Conservation (phyloP, 2,797 vertebrate species). For the Acanthurus tractus region DNA sequence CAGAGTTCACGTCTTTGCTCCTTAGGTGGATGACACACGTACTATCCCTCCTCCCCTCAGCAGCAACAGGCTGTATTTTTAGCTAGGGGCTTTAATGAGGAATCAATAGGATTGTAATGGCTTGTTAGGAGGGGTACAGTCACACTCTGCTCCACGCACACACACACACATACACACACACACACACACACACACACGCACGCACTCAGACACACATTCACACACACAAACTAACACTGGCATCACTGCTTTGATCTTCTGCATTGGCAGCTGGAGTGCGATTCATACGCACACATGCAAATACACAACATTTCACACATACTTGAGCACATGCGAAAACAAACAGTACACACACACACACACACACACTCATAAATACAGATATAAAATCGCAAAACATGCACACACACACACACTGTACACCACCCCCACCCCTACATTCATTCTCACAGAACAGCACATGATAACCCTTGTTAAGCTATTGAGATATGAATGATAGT, state of each 20-base stretch:
- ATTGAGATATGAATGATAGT: conserved; percentile 67
- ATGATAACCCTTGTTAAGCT: conserved; percentile 74
- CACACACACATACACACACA: too few relatives aligned
- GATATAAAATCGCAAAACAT: conserved; percentile 28
- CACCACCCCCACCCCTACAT: conserved; percentile 35
- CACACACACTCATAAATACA: conserved; percentile 23
- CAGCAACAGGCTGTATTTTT: conserved; percentile 72
- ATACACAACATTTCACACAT: conserved; percentile 46
- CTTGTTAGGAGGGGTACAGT: conserved; percentile 65
- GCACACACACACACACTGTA: conserved; percentile 12
- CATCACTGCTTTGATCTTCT: conserved; percentile 43
- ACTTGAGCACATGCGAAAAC: conserved; percentile 42
- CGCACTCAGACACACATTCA: conserved; percentile 25
- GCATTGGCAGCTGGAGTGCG: conserved; percentile 68
- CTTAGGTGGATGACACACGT: conserved; percentile 56
- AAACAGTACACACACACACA: conserved; percentile 18
- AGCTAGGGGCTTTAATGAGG: conserved; percentile 70
- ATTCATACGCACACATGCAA: conserved; percentile 29
- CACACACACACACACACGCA: neutral
- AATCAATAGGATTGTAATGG: conserved; percentile 78
- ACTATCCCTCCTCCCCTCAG: conserved; percentile 38
- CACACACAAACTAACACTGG: conserved; percentile 22
- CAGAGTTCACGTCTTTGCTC: conserved; percentile 47
- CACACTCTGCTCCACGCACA: conserved; percentile 19
- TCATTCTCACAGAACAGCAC: conserved; percentile 25